Conservation (phyloP, 2,888 invertebrate genomes). For the Eubasilissa splendida region DNA sequence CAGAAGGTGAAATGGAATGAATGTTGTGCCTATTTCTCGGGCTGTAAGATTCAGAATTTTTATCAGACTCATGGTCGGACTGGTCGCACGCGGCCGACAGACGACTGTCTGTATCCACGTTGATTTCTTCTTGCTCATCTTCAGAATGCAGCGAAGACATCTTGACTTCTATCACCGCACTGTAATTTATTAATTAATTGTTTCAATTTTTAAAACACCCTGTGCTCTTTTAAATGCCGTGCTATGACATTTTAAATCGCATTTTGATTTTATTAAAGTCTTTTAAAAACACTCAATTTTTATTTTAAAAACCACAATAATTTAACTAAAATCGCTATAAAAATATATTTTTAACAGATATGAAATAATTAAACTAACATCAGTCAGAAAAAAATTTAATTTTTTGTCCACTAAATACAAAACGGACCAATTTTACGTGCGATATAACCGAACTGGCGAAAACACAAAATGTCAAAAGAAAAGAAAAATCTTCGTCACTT, state of each 20-base stretch:
- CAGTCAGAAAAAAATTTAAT: no score
- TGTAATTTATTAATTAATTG: no score
- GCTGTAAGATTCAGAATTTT: slow-evolving; percentile 73
- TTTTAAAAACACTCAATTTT: background rate
- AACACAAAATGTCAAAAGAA: slow-evolving; percentile 16
- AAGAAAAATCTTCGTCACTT: slow-evolving; percentile 15
- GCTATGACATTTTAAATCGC: slow-evolving; percentile 5
- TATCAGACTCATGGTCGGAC: slow-evolving; percentile 72
- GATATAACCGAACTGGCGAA: no score
- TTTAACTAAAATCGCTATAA: background rate
- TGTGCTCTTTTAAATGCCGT: no score
- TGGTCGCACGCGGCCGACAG: slow-evolving; percentile 72
- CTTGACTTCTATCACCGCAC: slow-evolving; percentile 9
- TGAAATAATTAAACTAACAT: no score
- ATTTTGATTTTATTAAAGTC: background rate
- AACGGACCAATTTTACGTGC: no score
- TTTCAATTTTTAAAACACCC: no score
- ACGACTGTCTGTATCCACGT: slow-evolving; percentile 78
- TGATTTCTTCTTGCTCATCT: slow-evolving; percentile 79
- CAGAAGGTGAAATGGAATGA: slow-evolving; percentile 67
- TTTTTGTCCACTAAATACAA: no score
- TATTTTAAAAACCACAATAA: background rate
- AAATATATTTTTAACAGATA: no score
- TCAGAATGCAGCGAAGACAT: slow-evolving; percentile 74
- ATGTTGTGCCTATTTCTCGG: slow-evolving; percentile 65